Conservation (phyloP, 2,888 invertebrate species). For the Pardosa pseudoannulata region DNA sequence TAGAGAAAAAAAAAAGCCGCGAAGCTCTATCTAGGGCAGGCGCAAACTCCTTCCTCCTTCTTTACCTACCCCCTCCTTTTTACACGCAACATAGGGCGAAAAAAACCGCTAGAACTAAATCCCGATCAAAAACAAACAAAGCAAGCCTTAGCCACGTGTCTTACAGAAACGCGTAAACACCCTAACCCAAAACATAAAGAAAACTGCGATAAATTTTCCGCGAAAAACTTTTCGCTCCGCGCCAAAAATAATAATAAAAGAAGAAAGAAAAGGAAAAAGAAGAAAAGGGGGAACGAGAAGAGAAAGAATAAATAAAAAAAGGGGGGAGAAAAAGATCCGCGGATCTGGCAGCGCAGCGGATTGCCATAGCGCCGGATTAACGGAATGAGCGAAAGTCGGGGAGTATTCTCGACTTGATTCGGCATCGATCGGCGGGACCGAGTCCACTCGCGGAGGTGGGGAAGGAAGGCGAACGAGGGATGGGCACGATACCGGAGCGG, state of each 20-base stretch:
- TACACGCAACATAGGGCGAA: neutral
- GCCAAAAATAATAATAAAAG: neutral
- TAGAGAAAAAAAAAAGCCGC: too few species aligned
- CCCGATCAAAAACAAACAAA: constrained; percentile 13
- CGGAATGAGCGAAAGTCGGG: neutral
- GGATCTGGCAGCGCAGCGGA: neutral
- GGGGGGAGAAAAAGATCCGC: constrained; percentile 4
- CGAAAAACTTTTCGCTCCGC: constrained; percentile 4
- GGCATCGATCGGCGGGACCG: constrained; percentile 51
- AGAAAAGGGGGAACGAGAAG: constrained; percentile 2
- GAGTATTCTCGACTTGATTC: constrained; percentile 53
- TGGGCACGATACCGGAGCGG: neutral
- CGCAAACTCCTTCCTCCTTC: neutral
- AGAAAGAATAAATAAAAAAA: constrained; percentile 23
- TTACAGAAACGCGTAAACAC: constrained; percentile 17
- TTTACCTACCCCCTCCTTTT: neutral
- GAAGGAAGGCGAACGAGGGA: neutral
- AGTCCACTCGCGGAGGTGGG: constrained; percentile 20
- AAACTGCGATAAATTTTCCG: constrained; percentile 7
- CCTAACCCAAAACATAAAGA: constrained; percentile 4
- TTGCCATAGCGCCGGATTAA: constrained; percentile 13
- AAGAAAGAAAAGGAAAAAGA: neutral
- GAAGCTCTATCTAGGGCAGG: neutral
- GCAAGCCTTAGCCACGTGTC: neutral
- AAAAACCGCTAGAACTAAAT: neutral